Evolutionary conservation across 2,797 vertebrate genomes (phyloP), one percentile per base, ranked within the genome.

Genomic region (Antrozous pallidus): DNA sequence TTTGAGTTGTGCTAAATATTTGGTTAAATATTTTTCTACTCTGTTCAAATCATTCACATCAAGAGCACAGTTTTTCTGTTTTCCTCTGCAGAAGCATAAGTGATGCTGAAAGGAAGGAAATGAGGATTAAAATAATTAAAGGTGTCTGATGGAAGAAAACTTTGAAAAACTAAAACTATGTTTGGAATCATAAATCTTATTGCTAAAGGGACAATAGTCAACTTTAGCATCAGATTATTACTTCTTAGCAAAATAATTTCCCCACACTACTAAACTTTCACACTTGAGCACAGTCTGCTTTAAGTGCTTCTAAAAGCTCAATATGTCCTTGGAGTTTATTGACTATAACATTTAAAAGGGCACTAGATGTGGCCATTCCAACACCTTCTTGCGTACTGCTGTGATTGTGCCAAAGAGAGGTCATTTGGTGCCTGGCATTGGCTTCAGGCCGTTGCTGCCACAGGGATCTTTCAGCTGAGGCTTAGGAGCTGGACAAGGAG

Each of bases 1-100:
- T 36, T 45, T 71, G 70, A 89, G 33, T 87, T 78, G 71, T 31
- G 69, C 65, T 87, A 79, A 83, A 61, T 83, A 78, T 85, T 83
- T 92, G 58, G 49, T 90, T 92, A 81, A 84, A 82, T 90, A 82
- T 82, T 88, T 92, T 88, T 38, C 54, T 67, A n/a, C 36, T 92
- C 77, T 40, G 17, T 90, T 3, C 70, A 74, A 94, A n/a, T 81
- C 40, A 33, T 90, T 82, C 38, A 61, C 16, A 94, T 80, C 73
- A 94, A 89, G 84, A 96, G 20, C 47, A 63, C 8, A 36, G 47
- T 40, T 81, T 91, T 96, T 69, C 3, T 38, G 89, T 94, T 69
- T 71, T 38, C 20, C 18, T 56, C 22, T 83, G 31, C 26, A 80
- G 67, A 93, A 90, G 40, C 11, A 42, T 18, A 87, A 26, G 36